Evolutionary conservation across 2,113 vertebrate genomes (phyloP).

Genomic region (Erpornis zantholeuca): DNA sequence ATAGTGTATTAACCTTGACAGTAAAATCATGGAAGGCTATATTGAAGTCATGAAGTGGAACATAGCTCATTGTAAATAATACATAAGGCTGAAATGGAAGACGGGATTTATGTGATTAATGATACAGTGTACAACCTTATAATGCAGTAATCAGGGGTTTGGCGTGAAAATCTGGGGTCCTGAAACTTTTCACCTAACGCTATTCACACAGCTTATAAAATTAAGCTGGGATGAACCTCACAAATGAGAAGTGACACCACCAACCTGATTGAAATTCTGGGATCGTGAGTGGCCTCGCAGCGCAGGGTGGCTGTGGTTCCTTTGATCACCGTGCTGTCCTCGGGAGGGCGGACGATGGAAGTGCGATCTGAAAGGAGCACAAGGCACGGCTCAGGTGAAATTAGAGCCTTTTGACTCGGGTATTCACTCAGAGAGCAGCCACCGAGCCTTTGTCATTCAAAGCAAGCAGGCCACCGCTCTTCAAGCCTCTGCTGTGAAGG

Average conservation of each 20-base stretch:
- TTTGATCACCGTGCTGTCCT: slow-evolving; percentile 91
- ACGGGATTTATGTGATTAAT: slow-evolving; percentile 62
- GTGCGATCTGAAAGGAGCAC: slow-evolving; percentile 85
- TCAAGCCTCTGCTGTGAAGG: neutral
- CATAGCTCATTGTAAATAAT: slow-evolving; percentile 73
- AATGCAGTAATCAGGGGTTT: slow-evolving; percentile 20
- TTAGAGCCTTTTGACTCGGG: neutral
- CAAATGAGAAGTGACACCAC: neutral
- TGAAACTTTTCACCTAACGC: neutral
- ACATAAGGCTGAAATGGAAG: slow-evolving; percentile 62
- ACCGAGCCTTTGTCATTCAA: neutral
- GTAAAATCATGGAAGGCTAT: slow-evolving; percentile 66
- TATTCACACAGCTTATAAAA: neutral
- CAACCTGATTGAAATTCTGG: slow-evolving; percentile 85
- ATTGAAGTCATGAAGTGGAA: slow-evolving; percentile 68
- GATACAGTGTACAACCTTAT: slow-evolving; percentile 1
- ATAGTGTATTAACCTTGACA: slow-evolving; percentile 76
- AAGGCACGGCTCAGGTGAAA: slow-evolving; percentile 17
- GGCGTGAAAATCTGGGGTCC: neutral
- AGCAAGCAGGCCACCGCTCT: neutral
- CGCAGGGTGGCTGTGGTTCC: slow-evolving; percentile 86
- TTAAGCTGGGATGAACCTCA: neutral
- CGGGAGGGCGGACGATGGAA: slow-evolving; percentile 81
- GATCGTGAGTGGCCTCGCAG: slow-evolving; percentile 87
- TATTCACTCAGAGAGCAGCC: neutral